These are phyloP conservation scores for Speoplatyrhinus poulsoni DNA, from an alignment of 2,113 vertebrate species.

Conservation along the genomic window DNA sequence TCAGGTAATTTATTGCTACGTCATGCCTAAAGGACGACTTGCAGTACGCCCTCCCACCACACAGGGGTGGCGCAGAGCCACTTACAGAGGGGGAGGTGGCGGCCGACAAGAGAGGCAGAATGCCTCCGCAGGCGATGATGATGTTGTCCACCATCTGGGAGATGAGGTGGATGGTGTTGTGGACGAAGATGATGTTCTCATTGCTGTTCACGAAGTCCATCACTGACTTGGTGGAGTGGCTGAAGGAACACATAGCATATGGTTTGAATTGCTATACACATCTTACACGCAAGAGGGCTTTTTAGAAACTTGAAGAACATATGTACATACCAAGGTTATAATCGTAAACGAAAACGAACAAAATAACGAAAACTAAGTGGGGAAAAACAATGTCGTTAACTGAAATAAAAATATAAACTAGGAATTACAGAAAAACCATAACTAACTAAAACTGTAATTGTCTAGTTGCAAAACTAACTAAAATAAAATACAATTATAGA, in stretches of 20 bases:
- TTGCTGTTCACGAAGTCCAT: slow-evolving; percentile 99
- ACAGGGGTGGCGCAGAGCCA: slow-evolving; percentile 69
- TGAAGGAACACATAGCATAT: slow-evolving; percentile 50
- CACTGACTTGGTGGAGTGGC: slow-evolving; percentile 98
- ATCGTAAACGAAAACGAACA: no score
- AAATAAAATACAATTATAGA: no score
- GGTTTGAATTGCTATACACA: neutral
- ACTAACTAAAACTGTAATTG: no score
- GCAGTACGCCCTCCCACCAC: slow-evolving; percentile 59
- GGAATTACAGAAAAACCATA: no score
- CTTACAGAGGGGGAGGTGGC: slow-evolving; percentile 99
- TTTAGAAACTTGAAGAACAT: no score
- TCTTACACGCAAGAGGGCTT: no score
- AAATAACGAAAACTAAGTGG: no score
- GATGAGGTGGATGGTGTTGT: slow-evolving; percentile 99
- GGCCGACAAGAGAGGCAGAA: slow-evolving; percentile 94
- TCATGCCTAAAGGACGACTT: slow-evolving; percentile 16
- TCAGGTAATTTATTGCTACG: neutral
- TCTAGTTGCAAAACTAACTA: no score
- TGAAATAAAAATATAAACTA: no score
- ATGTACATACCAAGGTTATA: no score
- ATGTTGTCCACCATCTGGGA: slow-evolving; percentile 99
- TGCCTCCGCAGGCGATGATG: slow-evolving; percentile 98
- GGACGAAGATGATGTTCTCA: slow-evolving; percentile 99
- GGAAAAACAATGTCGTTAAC: no score